Percentiles rank a stretch among this genome's conserved stretches.
phyloP scores from a whole-genome alignment of 1,140 invertebrate species.

The Heliconius himera region DNA sequence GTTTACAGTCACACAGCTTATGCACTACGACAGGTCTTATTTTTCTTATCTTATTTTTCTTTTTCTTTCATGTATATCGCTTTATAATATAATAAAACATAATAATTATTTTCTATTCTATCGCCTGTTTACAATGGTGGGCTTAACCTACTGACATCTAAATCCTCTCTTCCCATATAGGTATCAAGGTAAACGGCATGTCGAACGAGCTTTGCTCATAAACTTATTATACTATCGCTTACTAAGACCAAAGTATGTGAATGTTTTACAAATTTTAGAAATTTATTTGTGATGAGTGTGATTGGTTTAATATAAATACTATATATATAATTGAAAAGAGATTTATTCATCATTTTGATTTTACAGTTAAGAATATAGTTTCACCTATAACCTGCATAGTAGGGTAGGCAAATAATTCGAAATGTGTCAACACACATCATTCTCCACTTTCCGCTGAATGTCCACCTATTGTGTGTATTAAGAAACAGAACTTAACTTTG shows the following conservation, averaged over 20 bases:
- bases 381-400: too few species aligned
- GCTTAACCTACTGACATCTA: constrained; percentile 1
- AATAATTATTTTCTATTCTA: background rate
- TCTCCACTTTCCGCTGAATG: too few species aligned
- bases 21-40: too few species aligned
- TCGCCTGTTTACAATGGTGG: background rate
- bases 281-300: background rate
- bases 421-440: too few species aligned
- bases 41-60: too few species aligned
- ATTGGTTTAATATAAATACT: background rate
- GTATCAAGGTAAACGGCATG: background rate
- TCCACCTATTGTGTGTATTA: too few species aligned
- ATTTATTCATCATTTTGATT: too few species aligned
- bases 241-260: background rate
- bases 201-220: constrained; percentile 12
- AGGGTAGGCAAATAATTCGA: background rate
- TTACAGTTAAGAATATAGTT: too few species aligned
- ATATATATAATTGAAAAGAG: background rate
- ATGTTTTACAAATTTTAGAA: background rate
- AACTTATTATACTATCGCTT: background rate
- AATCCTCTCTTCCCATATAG: constrained; percentile 9
- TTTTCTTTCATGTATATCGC: too few species aligned
- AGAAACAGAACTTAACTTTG: too few species aligned
- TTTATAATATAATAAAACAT: background rate
- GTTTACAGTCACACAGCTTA: too few species aligned